Percentiles rank a stretch among this genome's conserved stretches.
These are phyloP conservation scores for Mamestra configurata DNA, from an alignment of 1,140 invertebrate genomes.

Conservation along the genomic window DNA sequence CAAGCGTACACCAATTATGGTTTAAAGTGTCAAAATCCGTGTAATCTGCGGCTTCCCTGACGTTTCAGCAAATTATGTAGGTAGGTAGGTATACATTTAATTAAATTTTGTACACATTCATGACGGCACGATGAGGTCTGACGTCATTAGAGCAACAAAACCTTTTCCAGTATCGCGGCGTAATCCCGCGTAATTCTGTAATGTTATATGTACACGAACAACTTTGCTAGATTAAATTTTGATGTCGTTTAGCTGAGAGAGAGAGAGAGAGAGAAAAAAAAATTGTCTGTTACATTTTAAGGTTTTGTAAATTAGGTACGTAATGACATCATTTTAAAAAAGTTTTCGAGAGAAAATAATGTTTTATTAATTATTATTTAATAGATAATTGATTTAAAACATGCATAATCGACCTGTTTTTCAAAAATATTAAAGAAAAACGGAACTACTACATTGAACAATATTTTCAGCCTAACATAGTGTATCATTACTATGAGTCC, in stretches of 20 bases:
- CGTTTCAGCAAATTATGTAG: conserved; percentile 12
- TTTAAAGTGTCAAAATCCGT: not conserved
- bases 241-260: not conserved
- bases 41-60: conserved; percentile 6
- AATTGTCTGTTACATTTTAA: not conserved
- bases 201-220: conserved; percentile 5
- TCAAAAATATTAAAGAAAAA: no score
- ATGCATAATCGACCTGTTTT: no score
- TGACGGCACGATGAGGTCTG: conserved; percentile 2
- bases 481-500: not conserved
- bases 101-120: conserved; percentile 47
- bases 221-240: not conserved
- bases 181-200: conserved; percentile 22
- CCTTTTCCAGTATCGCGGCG: conserved; percentile 26
- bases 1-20: not conserved
- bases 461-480: no score
- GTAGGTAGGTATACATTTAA: conserved; percentile 29
- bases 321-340: no score
- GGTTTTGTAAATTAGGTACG: not conserved
- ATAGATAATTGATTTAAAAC: no score
- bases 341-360: no score
- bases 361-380: no score
- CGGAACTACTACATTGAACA: no score
- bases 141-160: conserved; percentile 36
- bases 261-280: no score